Evolutionary conservation across 30 jellyfish, hydroid and myxozoan species (phyloP).

Genomic region (Pseudorhiza aurosa): DNA sequence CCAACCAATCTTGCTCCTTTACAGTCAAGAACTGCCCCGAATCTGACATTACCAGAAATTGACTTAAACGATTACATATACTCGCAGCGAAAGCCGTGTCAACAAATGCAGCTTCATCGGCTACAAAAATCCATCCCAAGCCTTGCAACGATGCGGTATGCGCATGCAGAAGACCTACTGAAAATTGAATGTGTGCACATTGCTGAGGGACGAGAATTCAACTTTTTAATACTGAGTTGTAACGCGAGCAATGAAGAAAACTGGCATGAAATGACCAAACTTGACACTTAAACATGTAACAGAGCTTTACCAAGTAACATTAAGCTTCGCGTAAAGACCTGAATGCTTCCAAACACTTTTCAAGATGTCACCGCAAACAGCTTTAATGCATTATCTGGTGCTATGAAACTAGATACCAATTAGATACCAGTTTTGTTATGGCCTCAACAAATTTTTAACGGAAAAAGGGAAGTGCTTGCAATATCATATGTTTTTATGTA

Average conservation of each 20-base stretch:
- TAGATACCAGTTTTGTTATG: slow-evolving; percentile 24
- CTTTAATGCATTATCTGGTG: slow-evolving; percentile 14
- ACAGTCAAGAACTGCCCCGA: too few species aligned
- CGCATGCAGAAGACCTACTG: slow-evolving; percentile 11
- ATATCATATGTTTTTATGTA: background rate
- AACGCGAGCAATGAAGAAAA: slow-evolving; percentile 24
- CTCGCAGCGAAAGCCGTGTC: too few species aligned
- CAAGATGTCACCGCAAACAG: slow-evolving; percentile 39
- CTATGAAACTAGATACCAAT: slow-evolving; percentile 5
- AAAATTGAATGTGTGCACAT: slow-evolving; percentile 2
- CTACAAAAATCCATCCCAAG: too few species aligned
- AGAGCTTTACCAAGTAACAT: slow-evolving; percentile 19
- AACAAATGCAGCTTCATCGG: too few species aligned
- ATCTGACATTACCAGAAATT: too few species aligned
- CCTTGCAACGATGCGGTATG: too few species aligned
- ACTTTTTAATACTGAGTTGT: slow-evolving; percentile 24
- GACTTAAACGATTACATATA: too few species aligned
- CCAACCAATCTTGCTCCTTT: too few species aligned
- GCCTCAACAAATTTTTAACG: background rate
- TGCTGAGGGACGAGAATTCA: slow-evolving; percentile 5
- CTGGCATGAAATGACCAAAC: slow-evolving; percentile 35
- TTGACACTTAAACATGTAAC: slow-evolving; percentile 23
- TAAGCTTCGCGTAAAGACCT: slow-evolving; percentile 14
- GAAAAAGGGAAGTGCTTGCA: background rate
- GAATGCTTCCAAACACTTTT: slow-evolving; percentile 10